Evolutionary conservation across 2,888 invertebrate genomes (phyloP).

Genomic region (Petrophora chlorosata): DNA sequence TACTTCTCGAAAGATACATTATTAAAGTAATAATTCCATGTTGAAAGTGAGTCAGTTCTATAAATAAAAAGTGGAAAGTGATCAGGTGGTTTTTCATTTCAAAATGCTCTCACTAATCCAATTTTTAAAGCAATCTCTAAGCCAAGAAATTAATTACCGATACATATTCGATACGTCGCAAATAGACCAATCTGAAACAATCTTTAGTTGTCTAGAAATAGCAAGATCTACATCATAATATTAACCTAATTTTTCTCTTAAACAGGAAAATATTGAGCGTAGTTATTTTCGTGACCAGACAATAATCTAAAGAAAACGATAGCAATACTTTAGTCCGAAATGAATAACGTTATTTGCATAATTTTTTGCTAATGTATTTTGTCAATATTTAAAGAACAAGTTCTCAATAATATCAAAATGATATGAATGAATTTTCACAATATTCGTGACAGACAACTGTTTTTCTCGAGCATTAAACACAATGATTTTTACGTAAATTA

Average conservation of each 20-base stretch:
- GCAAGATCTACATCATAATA: no score
- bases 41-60: no score
- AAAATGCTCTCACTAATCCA: no score
- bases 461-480: constrained; percentile 1
- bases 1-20: constrained; percentile 2
- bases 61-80: no score
- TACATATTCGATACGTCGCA: neutral
- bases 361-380: neutral
- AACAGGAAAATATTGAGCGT: constrained; percentile 1
- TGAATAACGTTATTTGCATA: neutral
- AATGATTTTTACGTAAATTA: neutral
- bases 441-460: neutral
- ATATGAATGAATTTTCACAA: neutral
- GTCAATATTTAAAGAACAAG: no score
- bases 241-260: no score
- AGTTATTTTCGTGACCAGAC: constrained; percentile 2
- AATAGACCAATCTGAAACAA: constrained; percentile 1
- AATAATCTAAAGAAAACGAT: neutral
- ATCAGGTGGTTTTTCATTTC: no score
- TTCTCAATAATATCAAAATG: neutral
- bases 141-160: constrained; percentile 5
- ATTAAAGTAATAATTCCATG: neutral
- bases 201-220: neutral
- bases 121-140: no score
- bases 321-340: neutral